Conservation (phyloP, 2,888 invertebrate genomes). For the Hololepta plana region DNA sequence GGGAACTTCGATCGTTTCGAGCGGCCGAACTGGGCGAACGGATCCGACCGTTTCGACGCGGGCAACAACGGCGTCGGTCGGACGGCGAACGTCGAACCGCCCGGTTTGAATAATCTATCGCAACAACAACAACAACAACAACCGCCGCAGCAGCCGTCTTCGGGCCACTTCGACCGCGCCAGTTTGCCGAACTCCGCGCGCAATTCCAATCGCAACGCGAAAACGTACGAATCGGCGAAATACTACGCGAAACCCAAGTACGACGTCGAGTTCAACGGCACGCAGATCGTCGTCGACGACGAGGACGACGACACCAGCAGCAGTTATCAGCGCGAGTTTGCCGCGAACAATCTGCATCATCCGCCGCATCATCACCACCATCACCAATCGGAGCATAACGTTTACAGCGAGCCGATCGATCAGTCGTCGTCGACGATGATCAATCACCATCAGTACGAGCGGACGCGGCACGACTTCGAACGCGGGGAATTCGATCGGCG, state of each 20-base stretch:
- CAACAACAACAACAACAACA: slow-evolving; percentile 19
- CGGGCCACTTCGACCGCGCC: slow-evolving; percentile 20
- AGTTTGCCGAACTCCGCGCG: slow-evolving; percentile 10
- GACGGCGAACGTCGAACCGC: slow-evolving; percentile 10
- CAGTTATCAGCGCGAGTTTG: slow-evolving; percentile 28
- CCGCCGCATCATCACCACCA: slow-evolving; percentile 18
- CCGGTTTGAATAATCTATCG: slow-evolving; percentile 18
- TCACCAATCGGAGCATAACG: slow-evolving; percentile 32
- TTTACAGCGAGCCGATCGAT: slow-evolving; percentile 27
- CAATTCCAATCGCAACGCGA: slow-evolving; percentile 18
- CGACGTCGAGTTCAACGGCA: slow-evolving; percentile 21
- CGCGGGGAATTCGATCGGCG: slow-evolving; percentile 33
- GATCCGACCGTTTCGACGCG: slow-evolving; percentile 36
- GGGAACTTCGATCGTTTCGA: slow-evolving; percentile 31
- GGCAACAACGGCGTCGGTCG: slow-evolving; percentile 28
- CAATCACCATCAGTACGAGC: slow-evolving; percentile 23
- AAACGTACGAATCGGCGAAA: slow-evolving; percentile 22
- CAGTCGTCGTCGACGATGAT: slow-evolving; percentile 6
- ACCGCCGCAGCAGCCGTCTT: slow-evolving; percentile 19
- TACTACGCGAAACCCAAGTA: slow-evolving; percentile 24
- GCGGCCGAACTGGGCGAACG: slow-evolving; percentile 30
- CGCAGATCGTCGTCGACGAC: slow-evolving; percentile 20
- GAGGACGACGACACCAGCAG: slow-evolving; percentile 15
- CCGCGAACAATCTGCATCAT: slow-evolving; percentile 28
- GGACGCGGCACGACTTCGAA: slow-evolving; percentile 36